Evolutionary conservation across 2,113 vertebrate species (phyloP).

Genomic region (Phyllostomus hastatus): DNA sequence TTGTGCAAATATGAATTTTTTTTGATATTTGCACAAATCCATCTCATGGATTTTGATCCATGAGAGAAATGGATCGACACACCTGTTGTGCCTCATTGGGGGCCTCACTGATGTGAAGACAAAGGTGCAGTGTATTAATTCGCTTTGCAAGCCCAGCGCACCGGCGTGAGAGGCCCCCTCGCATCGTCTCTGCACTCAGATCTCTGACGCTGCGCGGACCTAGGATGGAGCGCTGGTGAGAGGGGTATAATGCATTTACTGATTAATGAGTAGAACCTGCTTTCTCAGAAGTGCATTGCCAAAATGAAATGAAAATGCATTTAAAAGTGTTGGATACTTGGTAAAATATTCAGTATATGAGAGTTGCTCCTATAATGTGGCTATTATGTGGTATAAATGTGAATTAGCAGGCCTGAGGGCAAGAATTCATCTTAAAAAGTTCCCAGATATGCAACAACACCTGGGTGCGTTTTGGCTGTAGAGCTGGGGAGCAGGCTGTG

Average conservation of each 20-base stretch:
- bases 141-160: not conserved
- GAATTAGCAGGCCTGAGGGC: not conserved
- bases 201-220: not conserved
- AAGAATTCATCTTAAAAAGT: not conserved
- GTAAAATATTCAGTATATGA: not conserved
- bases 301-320: not conserved
- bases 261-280: not conserved
- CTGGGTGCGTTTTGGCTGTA: not conserved
- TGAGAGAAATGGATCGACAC: not conserved
- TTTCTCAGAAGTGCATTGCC: not conserved
- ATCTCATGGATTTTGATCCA: not conserved
- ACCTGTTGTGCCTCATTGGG: no score
- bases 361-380: not conserved
- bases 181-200: fast-evolving
- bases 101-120: not conserved
- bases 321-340: not conserved
- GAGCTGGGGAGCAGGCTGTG: not conserved
- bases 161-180: not conserved
- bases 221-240: not conserved
- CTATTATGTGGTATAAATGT: not conserved
- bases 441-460: not conserved
- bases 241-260: not conserved
- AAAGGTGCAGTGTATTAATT: not conserved
- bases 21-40: not conserved
- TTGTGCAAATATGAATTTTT: not conserved